These are phyloP conservation scores for Enteromius viviparus DNA, from an alignment of 2,797 vertebrate species.

Conservation along the genomic window DNA sequence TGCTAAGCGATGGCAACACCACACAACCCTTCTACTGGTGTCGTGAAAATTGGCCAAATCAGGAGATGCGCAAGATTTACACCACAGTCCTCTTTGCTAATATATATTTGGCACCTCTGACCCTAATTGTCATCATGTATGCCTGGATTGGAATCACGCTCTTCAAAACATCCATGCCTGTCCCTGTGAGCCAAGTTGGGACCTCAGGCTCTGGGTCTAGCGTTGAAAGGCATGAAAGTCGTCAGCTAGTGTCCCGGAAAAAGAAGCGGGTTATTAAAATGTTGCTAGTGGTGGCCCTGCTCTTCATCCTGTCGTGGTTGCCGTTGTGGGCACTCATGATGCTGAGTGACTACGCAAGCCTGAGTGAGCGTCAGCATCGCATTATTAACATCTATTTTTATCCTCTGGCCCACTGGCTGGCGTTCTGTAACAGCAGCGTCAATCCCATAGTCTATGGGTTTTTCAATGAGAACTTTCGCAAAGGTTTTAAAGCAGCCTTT, in stretches of 20 bases:
- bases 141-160: constrained; percentile 82
- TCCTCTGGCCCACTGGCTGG: constrained; percentile 92
- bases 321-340: constrained; percentile 94
- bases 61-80: constrained; percentile 88
- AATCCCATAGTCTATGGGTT: constrained; percentile 94
- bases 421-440: constrained; percentile 93
- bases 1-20: constrained; percentile 68
- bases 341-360: constrained; percentile 87
- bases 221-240: constrained; percentile 60
- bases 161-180: constrained; percentile 71
- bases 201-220: constrained; percentile 48
- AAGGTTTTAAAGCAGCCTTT: constrained; percentile 86
- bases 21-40: constrained; percentile 87
- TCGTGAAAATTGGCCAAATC: constrained; percentile 88
- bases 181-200: constrained; percentile 41
- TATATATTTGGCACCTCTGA: constrained; percentile 89
- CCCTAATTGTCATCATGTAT: constrained; percentile 87
- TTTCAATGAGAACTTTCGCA: constrained; percentile 90
- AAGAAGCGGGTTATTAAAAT: constrained; percentile 88
- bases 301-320: constrained; percentile 92
- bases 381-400: constrained; percentile 90
- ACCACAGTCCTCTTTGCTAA: constrained; percentile 89
- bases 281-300: constrained; percentile 85
- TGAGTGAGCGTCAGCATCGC: constrained; percentile 77
- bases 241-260: constrained; percentile 74